Evolutionary conservation across 2,797 vertebrate genomes (phyloP).

Genomic region (Pseudochaenichthys georgianus): DNA sequence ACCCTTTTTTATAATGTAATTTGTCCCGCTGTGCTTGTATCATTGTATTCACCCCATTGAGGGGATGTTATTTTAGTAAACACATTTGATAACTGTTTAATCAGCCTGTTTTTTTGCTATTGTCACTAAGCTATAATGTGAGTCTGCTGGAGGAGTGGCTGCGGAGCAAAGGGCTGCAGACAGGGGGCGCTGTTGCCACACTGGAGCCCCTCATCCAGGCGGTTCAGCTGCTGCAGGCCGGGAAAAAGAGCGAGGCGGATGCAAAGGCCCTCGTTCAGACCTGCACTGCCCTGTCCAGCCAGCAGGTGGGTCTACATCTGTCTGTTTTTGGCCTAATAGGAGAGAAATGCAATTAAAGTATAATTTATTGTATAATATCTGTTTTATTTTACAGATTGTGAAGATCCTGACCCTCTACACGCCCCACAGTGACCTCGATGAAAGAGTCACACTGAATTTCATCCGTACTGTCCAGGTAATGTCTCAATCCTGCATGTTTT

Average conservation of each 20-base stretch:
- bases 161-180: constrained; percentile 77
- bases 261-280: constrained; percentile 82
- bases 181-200: constrained; percentile 76
- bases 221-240: constrained; percentile 87
- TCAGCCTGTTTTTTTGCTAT: not conserved
- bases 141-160: constrained; percentile 89
- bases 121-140: constrained; percentile 81
- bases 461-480: constrained; percentile 86
- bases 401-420: constrained; percentile 88
- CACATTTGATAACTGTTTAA: not conserved
- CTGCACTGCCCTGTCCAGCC: constrained; percentile 84
- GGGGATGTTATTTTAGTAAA: not conserved
- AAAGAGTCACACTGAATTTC: constrained; percentile 85
- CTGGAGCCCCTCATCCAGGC: constrained; percentile 89
- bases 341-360: not conserved
- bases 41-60: not conserved
- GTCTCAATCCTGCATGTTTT: not conserved
- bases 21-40: not conserved
- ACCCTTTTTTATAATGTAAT: not conserved
- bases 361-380: not conserved
- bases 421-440: constrained; percentile 84
- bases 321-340: not conserved
- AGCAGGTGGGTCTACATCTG: constrained; percentile 78
- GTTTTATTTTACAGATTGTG: constrained; percentile 79
- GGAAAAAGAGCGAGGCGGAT: constrained; percentile 83